Evolutionary conservation across 2,113 vertebrate genomes (phyloP).

Genomic region (Sarotherodon lohbergeri): DNA sequence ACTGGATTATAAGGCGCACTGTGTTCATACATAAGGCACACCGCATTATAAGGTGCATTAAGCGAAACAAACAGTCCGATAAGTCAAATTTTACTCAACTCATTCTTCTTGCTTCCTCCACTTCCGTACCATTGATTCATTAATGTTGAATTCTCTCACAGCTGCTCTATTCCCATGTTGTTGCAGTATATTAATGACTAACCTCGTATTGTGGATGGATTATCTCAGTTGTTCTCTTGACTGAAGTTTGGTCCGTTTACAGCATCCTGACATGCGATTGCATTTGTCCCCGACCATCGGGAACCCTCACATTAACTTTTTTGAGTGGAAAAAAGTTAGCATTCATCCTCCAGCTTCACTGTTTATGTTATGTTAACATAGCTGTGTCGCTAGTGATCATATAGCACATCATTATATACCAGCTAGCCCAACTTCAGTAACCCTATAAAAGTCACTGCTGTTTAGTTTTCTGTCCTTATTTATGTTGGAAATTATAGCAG

Average conservation of each 20-base stretch:
- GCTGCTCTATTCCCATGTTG: neutral
- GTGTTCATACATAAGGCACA: neutral
- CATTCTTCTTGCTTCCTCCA: neutral
- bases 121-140: neutral
- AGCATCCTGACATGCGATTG: accelerated
- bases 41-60: neutral
- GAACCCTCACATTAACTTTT: neutral
- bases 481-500: neutral
- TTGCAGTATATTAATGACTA: neutral
- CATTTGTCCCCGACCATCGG: neutral
- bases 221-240: neutral
- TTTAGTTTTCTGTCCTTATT: neutral
- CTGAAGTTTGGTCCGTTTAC: neutral
- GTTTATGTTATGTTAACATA: neutral
- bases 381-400: accelerated
- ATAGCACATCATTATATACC: neutral
- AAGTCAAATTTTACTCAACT: neutral
- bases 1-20: neutral
- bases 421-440: neutral
- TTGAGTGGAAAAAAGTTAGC: neutral
- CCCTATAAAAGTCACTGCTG: neutral
- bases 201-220: neutral
- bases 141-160: neutral
- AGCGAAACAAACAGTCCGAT: neutral
- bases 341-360: neutral